Base-by-base conservation (phyloP, 1,140 invertebrate genomes). In the Rhagoletis pomonella region DNA sequence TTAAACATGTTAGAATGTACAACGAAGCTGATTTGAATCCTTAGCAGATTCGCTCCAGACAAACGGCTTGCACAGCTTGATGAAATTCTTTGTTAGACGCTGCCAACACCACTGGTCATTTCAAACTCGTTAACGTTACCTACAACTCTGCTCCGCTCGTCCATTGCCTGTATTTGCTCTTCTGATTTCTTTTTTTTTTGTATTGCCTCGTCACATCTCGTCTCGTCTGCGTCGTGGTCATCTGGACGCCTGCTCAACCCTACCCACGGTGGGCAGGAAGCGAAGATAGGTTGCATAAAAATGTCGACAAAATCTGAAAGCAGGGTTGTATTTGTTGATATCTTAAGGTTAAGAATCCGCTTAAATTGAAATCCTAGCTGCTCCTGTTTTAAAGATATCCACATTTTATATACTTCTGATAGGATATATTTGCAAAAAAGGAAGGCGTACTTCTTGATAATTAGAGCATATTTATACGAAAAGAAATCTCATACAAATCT, bases 161-260 rank as follows among this genome's bases (percentile, higher is more conserved):
- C 73, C n/a, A 5, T 44, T 73, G 42, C 42, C 44, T 47, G 17
- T 4, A 12, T 44, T 77, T 77, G 39, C 65, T 77, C n/a, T 6
- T n/a, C 1, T 50, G 44, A 14, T n/a, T 12, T 64, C 9, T 1
- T 29, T 5, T 55, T 55, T 7, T 55, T 55, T 55, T 55, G 50
- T 55, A 55, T 7, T 55, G 50, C 2, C 2, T 55, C 2, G 50
- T 81, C 73, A 55, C 73, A n/a, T 55, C 73, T 55, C 2, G 50
- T 81, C 73, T 58, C 73, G 50, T 55, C 73, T 81, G 47, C 55
- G 50, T 55, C 55, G 50, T 55, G 73, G 73, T 81, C 73, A 81
- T 81, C 73, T 47, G 73, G 73, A 17, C 73, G 17, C n/a, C 47
- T n/a, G 47, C 47, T 29, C 7, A n/a, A 67, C 65, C 42, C n/a